Percentiles rank a stretch among this genome's conserved stretches.
phyloP scores from a whole-genome alignment of 2,888 invertebrate species.

The Andrena camellia region DNA sequence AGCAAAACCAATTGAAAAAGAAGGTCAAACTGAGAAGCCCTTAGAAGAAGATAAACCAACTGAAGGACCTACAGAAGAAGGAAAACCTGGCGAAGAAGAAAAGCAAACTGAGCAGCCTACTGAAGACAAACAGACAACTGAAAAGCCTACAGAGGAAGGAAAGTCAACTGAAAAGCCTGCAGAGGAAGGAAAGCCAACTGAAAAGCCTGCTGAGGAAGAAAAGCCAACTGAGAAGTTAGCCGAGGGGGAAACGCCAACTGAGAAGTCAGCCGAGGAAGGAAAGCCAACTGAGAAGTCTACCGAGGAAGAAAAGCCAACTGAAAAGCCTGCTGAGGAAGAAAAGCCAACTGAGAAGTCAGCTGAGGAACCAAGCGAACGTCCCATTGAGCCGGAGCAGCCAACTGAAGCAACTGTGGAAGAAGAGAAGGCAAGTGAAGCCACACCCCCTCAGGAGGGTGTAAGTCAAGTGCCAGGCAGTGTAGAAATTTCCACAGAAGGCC shows the following conservation, averaged over 20 bases:
- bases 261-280: constrained; percentile 33
- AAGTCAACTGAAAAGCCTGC: constrained; percentile 19
- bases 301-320: constrained; percentile 35
- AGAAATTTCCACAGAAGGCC: constrained; percentile 59
- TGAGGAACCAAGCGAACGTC: constrained; percentile 25
- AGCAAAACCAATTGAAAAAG: constrained; percentile 24
- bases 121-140: constrained; percentile 60
- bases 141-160: constrained; percentile 47
- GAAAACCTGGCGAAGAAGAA: constrained; percentile 17
- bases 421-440: constrained; percentile 49
- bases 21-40: constrained; percentile 31
- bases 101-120: constrained; percentile 44
- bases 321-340: not conserved
- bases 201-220: constrained; percentile 16
- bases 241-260: constrained; percentile 33
- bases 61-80: constrained; percentile 63
- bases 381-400: constrained; percentile 34
- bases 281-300: constrained; percentile 25
- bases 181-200: constrained; percentile 45
- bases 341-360: constrained; percentile 33
- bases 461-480: constrained; percentile 47
- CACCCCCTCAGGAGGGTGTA: constrained; percentile 44
- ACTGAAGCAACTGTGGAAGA: constrained; percentile 49
- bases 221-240: constrained; percentile 1
- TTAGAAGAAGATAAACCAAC: constrained; percentile 43